Evolutionary conservation across 2,888 invertebrate genomes (phyloP), one percentile per base, ranked within the genome.

Genomic region (Sericinus montela): DNA sequence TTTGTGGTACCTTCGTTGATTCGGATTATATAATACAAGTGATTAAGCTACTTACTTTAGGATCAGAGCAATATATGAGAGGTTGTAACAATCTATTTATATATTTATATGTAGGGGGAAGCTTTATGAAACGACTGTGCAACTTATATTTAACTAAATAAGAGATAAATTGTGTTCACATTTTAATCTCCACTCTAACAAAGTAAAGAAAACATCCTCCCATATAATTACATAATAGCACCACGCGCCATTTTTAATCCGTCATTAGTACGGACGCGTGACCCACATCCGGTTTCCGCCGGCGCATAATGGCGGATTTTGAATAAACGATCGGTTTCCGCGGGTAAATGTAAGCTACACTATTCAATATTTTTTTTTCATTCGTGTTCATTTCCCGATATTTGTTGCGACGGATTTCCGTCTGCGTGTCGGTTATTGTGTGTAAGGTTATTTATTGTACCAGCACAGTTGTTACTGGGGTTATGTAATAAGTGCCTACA

Each of bases 281-380:
- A 64, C 70, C 72, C 70, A 68, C 80, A 73, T 80, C 80, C 81
- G 77, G 74, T 72, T 74, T 80, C 80, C 81, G 77, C 77, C 80
- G 77, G 67, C 61, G 59, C 50, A 58, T 54, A 51, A 58, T 72
- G 73, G 68, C 74, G 65, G 68, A 62, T 69, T 69, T 69, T 67
- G 71, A 69, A 59, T 61, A 67, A 69, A 67, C 67, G 66, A 64
- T 62, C 65, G 60, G 65, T 67, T 70, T 75, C 74, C 75, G 61
- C 49, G 43, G 51, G 49, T 29, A 45, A 49, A 49, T 45, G 49
- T 49, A 40, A 49, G 49, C 49, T 52, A 50, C 53, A 51, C 50
- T 55, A 58, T 55, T 60, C 48, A 54, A 57, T 54, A 41, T 42
- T 58, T 58, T 56, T 57, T 56, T 60, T 57, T 51, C 46, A 43